These are phyloP conservation scores for Drosophila watanabei DNA, from an alignment of 1,140 invertebrate species.

Conservation along the genomic window DNA sequence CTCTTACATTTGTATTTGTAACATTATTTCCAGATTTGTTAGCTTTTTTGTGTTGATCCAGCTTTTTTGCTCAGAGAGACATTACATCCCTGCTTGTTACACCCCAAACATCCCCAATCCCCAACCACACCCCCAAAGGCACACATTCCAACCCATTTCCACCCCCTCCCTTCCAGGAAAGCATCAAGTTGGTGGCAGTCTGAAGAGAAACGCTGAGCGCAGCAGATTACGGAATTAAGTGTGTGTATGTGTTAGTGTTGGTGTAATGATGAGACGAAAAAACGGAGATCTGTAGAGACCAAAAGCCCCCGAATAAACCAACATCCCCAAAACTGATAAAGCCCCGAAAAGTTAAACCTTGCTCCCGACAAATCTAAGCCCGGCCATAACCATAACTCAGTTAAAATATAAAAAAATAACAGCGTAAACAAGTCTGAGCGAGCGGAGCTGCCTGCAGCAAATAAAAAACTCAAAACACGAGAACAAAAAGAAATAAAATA, in stretches of 20 bases:
- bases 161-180: neutral
- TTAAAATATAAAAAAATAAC: conserved; percentile 8
- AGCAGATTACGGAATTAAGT: conserved; percentile 18
- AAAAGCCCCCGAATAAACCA: conserved; percentile 1
- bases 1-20: too few species aligned
- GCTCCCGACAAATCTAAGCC: conserved; percentile 21
- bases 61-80: too few species aligned
- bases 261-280: neutral
- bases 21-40: too few species aligned
- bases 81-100: too few species aligned
- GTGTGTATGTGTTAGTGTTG: neutral
- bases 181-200: conserved; percentile 36
- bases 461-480: neutral
- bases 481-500: neutral
- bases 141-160: neutral
- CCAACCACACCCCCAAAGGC: neutral
- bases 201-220: conserved; percentile 1
- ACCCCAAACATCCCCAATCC: neutral
- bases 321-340: conserved; percentile 16
- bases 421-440: conserved; percentile 9
- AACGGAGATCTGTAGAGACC: conserved; percentile 32
- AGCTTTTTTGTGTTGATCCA: too few species aligned
- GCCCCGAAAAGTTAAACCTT: conserved; percentile 9
- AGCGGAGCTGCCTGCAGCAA: neutral
- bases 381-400: conserved; percentile 21